Evolutionary conservation across 2,888 invertebrate genomes (phyloP).

Genomic region (Willowsia nigromaculata): DNA sequence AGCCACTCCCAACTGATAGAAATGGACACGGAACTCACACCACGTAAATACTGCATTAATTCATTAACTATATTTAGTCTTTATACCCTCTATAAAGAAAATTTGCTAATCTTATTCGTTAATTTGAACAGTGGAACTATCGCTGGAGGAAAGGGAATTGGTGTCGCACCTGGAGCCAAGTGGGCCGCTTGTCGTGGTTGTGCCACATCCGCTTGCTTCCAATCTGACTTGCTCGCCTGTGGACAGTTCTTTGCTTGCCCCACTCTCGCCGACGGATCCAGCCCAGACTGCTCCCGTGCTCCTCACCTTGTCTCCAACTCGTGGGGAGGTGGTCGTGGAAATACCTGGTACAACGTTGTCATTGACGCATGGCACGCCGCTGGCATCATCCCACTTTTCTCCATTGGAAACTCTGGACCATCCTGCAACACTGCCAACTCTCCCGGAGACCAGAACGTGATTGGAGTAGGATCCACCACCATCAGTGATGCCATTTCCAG

Average conservation of each 20-base stretch:
- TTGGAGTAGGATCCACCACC: constrained; percentile 38
- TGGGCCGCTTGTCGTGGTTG: constrained; percentile 50
- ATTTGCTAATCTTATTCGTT: background rate
- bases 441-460: constrained; percentile 39
- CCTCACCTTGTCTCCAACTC: constrained; percentile 50
- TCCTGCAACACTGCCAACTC: background rate
- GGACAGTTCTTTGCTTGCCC: constrained; percentile 54
- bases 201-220: background rate
- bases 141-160: constrained; percentile 32
- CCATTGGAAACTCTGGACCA: constrained; percentile 46
- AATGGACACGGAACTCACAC: constrained; percentile 37
- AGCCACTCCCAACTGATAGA: constrained; percentile 37
- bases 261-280: constrained; percentile 25
- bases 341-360: constrained; percentile 5
- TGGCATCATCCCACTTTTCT: constrained; percentile 47
- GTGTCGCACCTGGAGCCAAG: constrained; percentile 35
- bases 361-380: constrained; percentile 36
- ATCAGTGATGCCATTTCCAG: constrained; percentile 41
- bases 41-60: background rate
- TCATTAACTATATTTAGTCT: background rate
- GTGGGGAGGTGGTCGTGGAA: constrained; percentile 37
- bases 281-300: constrained; percentile 56
- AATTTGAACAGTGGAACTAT: constrained; percentile 56
- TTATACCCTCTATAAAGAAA: background rate
- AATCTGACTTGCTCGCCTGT: constrained; percentile 44